A percentile compares a stretch with the other conserved stretches of the same genome.
Conservation (phyloP, 2,797 vertebrate species). For the Gallinago solitaria region DNA sequence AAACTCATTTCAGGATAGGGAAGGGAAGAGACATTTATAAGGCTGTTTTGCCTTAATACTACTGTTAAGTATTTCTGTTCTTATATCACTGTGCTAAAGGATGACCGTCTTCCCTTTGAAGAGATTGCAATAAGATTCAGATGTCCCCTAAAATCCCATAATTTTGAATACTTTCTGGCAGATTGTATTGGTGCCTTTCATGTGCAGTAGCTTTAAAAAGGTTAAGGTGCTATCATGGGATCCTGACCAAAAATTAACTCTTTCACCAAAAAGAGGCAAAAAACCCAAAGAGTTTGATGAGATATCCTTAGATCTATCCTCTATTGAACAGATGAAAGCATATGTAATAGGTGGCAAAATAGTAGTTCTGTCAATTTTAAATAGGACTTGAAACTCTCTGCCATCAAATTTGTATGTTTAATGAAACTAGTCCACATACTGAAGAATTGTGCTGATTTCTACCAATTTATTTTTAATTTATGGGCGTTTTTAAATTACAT, state of each 20-base stretch:
- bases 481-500: conserved; percentile 53
- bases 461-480: conserved; percentile 68
- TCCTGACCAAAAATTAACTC: background rate
- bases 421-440: background rate
- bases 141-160: background rate
- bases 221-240: background rate
- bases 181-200: background rate
- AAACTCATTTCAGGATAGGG: background rate
- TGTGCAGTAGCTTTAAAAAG: background rate
- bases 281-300: background rate
- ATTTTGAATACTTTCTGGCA: background rate
- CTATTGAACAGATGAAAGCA: background rate
- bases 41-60: background rate
- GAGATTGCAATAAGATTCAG: background rate
- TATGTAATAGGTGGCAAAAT: background rate
- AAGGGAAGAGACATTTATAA: too few relatives aligned
- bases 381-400: conserved; percentile 8
- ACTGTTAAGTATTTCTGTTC: background rate
- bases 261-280: background rate
- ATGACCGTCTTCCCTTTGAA: background rate
- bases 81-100: background rate
- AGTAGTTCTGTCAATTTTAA: conserved; percentile 37
- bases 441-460: conserved; percentile 52
- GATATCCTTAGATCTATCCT: background rate
- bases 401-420: conserved; percentile 20